phyloP scores from a whole-genome alignment of 1,140 invertebrate species.

The Temnothorax curvispinosus region DNA sequence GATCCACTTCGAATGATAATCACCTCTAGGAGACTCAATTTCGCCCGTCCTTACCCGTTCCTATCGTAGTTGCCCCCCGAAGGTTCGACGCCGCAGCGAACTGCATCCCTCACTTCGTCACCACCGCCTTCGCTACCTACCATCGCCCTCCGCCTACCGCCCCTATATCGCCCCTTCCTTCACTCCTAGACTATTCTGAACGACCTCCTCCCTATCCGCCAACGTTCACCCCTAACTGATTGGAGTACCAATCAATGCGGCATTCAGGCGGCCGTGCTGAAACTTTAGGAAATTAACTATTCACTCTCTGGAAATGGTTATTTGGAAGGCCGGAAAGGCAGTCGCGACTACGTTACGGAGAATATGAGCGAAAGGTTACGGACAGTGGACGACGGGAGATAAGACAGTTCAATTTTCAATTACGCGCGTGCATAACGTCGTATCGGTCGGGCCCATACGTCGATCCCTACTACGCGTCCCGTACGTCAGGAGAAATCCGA shows the following conservation, averaged over 20 bases:
- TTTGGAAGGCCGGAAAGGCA: constrained; percentile 81
- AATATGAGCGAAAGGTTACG: constrained; percentile 55
- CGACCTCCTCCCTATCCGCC: constrained; percentile 63
- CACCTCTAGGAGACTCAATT: constrained; percentile 81
- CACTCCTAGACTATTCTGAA: constrained; percentile 62
- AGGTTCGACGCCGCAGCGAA: constrained; percentile 76
- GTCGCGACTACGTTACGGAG: constrained; percentile 63
- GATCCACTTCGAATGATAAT: constrained; percentile 83
- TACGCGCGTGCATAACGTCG: constrained; percentile 58
- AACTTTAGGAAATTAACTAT: constrained; percentile 86
- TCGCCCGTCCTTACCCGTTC: constrained; percentile 52
- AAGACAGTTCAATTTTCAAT: constrained; percentile 85
- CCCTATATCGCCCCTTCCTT: not conserved
- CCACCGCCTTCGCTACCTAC: constrained; percentile 46
- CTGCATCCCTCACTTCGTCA: constrained; percentile 73
- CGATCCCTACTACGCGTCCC: too few species aligned
- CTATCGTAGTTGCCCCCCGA: constrained; percentile 68
- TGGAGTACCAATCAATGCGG: constrained; percentile 85
- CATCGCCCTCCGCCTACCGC: not conserved
- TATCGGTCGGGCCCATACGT: not conserved
- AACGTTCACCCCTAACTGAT: constrained; percentile 82
- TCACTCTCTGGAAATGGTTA: constrained; percentile 84
- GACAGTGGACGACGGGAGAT: constrained; percentile 74
- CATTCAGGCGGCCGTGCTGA: constrained; percentile 83
- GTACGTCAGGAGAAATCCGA: not conserved